Evolutionary conservation across 2,888 invertebrate species (phyloP).

Genomic region (Scelioninae gen. 1): DNA sequence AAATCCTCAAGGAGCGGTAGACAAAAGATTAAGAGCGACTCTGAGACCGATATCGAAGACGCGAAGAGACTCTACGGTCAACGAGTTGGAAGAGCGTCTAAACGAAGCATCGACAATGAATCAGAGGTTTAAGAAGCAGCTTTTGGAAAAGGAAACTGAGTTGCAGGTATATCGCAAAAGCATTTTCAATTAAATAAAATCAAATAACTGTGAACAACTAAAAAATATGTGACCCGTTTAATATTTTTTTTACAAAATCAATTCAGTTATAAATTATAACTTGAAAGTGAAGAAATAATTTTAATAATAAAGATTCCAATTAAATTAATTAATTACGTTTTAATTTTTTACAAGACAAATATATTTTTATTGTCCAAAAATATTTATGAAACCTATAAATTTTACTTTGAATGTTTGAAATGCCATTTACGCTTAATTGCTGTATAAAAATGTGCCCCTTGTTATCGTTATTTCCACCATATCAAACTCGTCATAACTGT

Average conservation of each 20-base stretch:
- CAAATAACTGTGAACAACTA: slow-evolving; percentile 31
- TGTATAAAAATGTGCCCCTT: too few relatives aligned
- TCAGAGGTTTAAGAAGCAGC: slow-evolving; percentile 91
- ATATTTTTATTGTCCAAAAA: too few relatives aligned
- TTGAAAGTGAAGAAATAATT: too few relatives aligned
- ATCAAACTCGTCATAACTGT: too few relatives aligned
- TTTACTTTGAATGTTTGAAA: too few relatives aligned
- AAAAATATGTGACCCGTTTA: background rate
- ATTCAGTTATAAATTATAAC: too few relatives aligned
- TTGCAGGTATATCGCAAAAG: slow-evolving; percentile 86
- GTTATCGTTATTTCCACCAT: background rate
- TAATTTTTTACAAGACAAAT: too few relatives aligned
- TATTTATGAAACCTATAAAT: too few relatives aligned
- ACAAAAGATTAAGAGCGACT: slow-evolving; percentile 94
- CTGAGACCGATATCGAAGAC: slow-evolving; percentile 93
- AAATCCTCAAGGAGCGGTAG: slow-evolving; percentile 92
- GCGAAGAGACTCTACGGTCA: slow-evolving; percentile 91
- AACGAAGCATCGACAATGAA: slow-evolving; percentile 94
- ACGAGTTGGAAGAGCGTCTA: slow-evolving; percentile 92
- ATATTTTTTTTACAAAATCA: too few relatives aligned
- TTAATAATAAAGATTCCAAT: too few relatives aligned
- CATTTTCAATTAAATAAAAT: slow-evolving; percentile 14
- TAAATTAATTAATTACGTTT: too few relatives aligned
- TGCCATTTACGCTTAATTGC: too few relatives aligned
- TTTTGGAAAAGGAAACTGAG: slow-evolving; percentile 93